phyloP scores from a whole-genome alignment of 2,888 invertebrate genomes.

The Brassicogethes aeneus region DNA sequence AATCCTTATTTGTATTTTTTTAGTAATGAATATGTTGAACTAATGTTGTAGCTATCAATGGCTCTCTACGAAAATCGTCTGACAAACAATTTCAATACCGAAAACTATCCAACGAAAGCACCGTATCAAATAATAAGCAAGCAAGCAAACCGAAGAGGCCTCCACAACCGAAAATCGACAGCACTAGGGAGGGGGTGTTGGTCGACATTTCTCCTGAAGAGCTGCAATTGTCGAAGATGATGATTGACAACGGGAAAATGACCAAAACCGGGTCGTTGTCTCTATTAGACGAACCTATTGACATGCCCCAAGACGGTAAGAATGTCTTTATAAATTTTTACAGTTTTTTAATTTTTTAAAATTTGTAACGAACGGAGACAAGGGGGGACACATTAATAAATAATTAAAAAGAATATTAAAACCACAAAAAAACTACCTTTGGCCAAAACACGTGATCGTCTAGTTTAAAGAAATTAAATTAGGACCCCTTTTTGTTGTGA shows the following conservation, averaged over 20 bases:
- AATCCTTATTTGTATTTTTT: too few relatives aligned
- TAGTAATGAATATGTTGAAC: too few relatives aligned
- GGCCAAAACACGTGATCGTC: too few relatives aligned
- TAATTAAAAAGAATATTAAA: too few relatives aligned
- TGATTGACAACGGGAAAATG: slow-evolving; percentile 14
- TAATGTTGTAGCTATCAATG: too few relatives aligned
- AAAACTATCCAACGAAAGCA: slow-evolving; percentile 69
- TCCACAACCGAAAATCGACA: slow-evolving; percentile 36
- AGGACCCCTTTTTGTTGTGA: too few relatives aligned
- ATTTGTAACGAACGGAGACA: too few relatives aligned
- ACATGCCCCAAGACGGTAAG: slow-evolving; percentile 52
- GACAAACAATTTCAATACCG: slow-evolving; percentile 75
- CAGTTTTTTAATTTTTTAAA: too few relatives aligned
- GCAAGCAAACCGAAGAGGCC: slow-evolving; percentile 38
- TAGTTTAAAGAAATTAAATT: too few relatives aligned
- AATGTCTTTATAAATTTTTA: too few relatives aligned
- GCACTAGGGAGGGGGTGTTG: slow-evolving; percentile 53
- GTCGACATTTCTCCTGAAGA: slow-evolving; percentile 65
- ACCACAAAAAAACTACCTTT: too few relatives aligned
- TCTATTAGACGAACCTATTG: slow-evolving; percentile 65
- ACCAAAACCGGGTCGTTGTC: slow-evolving; percentile 38
- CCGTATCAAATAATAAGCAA: slow-evolving; percentile 10
- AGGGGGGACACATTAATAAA: too few relatives aligned
- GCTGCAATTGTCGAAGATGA: slow-evolving; percentile 1
- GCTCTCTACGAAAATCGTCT: slow-evolving; percentile 37